A percentile compares a stretch with the other conserved stretches of the same genome.
These are phyloP conservation scores for Agonopterix alstromeriana DNA, from an alignment of 2,888 invertebrate genomes.

Conservation along the genomic window DNA sequence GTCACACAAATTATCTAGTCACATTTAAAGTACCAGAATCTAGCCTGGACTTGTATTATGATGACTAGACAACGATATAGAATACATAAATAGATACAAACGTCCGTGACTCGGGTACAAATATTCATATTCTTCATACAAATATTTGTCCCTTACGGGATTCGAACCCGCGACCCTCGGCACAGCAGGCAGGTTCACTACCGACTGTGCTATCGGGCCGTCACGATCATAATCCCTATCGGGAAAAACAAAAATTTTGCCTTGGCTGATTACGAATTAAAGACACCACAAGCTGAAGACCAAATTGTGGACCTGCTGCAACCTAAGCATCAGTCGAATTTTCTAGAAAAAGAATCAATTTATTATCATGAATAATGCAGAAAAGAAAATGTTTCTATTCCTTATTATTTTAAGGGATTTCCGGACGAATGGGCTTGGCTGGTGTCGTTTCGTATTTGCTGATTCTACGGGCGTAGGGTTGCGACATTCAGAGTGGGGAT, in stretches of 20 bases:
- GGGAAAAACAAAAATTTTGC: background rate
- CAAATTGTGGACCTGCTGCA: background rate
- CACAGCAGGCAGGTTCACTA: too few relatives aligned
- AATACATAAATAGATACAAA: too few relatives aligned
- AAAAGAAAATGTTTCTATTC: constrained; percentile 27
- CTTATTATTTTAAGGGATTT: constrained; percentile 37
- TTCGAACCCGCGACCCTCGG: too few relatives aligned
- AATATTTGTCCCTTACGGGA: too few relatives aligned
- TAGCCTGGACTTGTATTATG: too few relatives aligned
- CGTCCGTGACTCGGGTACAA: too few relatives aligned
- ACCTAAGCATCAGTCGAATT: background rate
- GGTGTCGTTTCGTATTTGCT: constrained; percentile 1
- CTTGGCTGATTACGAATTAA: background rate
- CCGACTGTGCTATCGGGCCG: too few relatives aligned
- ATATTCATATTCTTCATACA: too few relatives aligned
- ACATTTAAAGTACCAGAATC: too few relatives aligned
- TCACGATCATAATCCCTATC: background rate
- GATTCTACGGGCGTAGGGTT: background rate
- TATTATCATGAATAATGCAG: constrained; percentile 54
- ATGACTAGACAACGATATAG: too few relatives aligned
- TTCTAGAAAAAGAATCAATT: constrained; percentile 30
- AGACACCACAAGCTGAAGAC: background rate
- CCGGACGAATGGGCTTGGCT: constrained; percentile 10
- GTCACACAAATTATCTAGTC: too few relatives aligned
- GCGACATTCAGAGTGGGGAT: too few relatives aligned